These are phyloP conservation scores for Stomorhina lunata DNA, from an alignment of 2,888 invertebrate species.

Conservation along the genomic window DNA sequence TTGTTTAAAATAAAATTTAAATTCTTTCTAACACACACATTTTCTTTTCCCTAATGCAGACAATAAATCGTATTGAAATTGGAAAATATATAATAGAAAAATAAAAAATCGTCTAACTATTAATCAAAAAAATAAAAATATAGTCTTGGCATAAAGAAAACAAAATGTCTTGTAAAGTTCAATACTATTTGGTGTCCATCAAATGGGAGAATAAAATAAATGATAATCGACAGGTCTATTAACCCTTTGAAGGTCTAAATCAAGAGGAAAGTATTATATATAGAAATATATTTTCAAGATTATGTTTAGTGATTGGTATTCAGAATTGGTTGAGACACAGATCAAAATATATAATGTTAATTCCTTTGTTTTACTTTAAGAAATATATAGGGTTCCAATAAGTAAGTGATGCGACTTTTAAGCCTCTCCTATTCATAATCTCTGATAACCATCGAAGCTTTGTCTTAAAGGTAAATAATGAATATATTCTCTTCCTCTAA, in stretches of 20 bases:
- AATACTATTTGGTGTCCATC: constrained; percentile 45
- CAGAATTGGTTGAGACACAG: too few relatives aligned
- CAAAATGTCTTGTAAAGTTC: constrained; percentile 45
- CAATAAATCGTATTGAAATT: constrained; percentile 12
- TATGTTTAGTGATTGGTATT: too few relatives aligned
- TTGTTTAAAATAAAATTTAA: constrained; percentile 52
- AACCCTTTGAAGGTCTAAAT: constrained; percentile 34
- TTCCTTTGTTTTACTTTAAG: too few relatives aligned
- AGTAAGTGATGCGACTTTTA: too few relatives aligned
- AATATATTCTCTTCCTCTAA: too few relatives aligned
- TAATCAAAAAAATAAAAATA: constrained; percentile 40
- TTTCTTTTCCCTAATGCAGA: neutral
- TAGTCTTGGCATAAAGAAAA: constrained; percentile 50
- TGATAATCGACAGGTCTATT: constrained; percentile 36
- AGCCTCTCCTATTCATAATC: too few relatives aligned
- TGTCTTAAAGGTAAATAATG: too few relatives aligned
- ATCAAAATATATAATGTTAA: too few relatives aligned
- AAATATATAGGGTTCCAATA: too few relatives aligned
- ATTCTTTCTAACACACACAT: constrained; percentile 44
- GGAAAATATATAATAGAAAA: neutral
- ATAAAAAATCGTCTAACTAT: constrained; percentile 27
- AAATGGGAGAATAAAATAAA: constrained; percentile 33
- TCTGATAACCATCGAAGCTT: too few relatives aligned
- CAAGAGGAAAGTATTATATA: too few relatives aligned
- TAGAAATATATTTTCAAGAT: too few relatives aligned